A percentile compares a stretch with the other conserved stretches of the same genome.
phyloP scores from a whole-genome alignment of 2,797 vertebrate genomes.

The Cynopterus sphinx region DNA sequence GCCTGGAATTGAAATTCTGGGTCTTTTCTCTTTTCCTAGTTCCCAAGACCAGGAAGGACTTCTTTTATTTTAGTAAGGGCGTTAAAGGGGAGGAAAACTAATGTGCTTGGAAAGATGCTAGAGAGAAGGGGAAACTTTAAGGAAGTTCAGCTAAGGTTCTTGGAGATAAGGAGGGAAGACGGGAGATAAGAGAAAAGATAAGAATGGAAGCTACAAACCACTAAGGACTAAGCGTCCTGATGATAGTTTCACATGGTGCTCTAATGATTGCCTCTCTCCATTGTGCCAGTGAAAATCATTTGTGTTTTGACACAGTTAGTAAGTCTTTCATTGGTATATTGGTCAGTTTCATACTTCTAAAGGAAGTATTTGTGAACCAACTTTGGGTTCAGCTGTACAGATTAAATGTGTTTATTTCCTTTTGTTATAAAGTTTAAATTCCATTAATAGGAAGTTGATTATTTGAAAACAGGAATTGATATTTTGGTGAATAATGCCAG shows the following conservation, averaged over 20 bases:
- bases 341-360: neutral
- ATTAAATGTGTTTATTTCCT: neutral
- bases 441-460: conserved; percentile 71
- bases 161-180: neutral
- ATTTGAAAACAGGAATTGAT: conserved; percentile 92
- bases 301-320: neutral
- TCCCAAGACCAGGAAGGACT: neutral
- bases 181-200: neutral
- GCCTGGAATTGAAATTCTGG: conserved; percentile 10
- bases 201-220: neutral
- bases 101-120: neutral
- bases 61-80: neutral
- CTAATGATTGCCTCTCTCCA: neutral
- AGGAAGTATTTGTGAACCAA: conserved; percentile 22
- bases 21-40: conserved; percentile 21
- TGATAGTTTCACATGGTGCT: neutral
- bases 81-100: neutral
- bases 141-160: neutral
- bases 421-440: conserved; percentile 53
- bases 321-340: neutral
- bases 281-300: neutral
- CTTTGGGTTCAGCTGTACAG: neutral
- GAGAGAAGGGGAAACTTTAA: neutral
- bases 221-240: neutral
- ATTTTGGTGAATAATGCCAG: conserved; percentile 98